phyloP scores from a whole-genome alignment of 2,888 invertebrate species.

The Leucania comma region DNA sequence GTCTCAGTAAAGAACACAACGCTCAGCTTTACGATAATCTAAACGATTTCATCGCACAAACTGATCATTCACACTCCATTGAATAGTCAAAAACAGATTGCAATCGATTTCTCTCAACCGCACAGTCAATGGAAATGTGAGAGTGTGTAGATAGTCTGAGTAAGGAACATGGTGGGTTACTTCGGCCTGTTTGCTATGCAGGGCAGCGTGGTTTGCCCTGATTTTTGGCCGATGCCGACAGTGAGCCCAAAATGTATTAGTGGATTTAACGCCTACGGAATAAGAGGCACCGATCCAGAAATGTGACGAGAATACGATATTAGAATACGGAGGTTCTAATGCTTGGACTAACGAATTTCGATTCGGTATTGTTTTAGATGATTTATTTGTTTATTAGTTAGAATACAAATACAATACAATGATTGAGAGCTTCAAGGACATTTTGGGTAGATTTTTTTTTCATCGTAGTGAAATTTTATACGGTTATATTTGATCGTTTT shows the following conservation, averaged over 20 bases:
- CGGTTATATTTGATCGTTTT: no score
- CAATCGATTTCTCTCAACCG: constrained; percentile 40
- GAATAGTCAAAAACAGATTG: constrained; percentile 45
- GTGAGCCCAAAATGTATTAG: constrained; percentile 88
- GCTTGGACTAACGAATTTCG: constrained; percentile 43
- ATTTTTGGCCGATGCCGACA: constrained; percentile 89
- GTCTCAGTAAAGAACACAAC: constrained; percentile 27
- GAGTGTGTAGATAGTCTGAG: constrained; percentile 40
- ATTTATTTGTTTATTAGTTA: constrained; percentile 35
- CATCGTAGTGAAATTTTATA: no score
- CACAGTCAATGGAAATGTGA: constrained; percentile 57
- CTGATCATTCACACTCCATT: constrained; percentile 44
- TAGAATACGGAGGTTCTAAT: constrained; percentile 63
- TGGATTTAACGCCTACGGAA: constrained; percentile 85
- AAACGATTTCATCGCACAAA: constrained; percentile 24
- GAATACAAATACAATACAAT: background rate
- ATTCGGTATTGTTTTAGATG: constrained; percentile 37
- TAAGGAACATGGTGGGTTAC: constrained; percentile 38
- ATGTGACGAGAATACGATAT: constrained; percentile 84
- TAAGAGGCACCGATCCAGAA: constrained; percentile 78
- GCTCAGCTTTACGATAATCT: constrained; percentile 27
- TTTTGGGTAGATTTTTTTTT: no score
- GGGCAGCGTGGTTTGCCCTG: constrained; percentile 82
- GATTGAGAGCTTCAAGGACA: no score
- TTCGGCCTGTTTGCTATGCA: constrained; percentile 86